phyloP scores from a whole-genome alignment of 2,888 invertebrate genomes.

The Lingula anatina region DNA sequence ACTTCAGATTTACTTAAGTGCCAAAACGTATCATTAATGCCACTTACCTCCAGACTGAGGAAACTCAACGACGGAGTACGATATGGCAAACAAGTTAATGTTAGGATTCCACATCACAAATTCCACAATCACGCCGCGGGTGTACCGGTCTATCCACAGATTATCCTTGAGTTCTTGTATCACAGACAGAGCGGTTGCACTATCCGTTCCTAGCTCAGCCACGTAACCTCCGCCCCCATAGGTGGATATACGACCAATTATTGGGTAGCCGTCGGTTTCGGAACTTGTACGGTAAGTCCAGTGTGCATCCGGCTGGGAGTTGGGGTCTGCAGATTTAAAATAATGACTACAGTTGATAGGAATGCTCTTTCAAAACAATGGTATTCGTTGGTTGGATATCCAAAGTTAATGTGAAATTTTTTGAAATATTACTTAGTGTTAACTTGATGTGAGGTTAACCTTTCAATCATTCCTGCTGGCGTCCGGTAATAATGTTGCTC shows the following conservation, averaged over 20 bases:
- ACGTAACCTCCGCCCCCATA: slow-evolving; percentile 45
- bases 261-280: not conserved
- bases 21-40: too few relatives aligned
- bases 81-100: slow-evolving; percentile 45
- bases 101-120: slow-evolving; percentile 56
- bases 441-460: too few relatives aligned
- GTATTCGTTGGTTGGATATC: not conserved
- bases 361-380: not conserved
- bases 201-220: slow-evolving; percentile 36
- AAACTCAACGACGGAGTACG: slow-evolving; percentile 42
- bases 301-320: not conserved
- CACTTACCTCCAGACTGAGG: slow-evolving; percentile 37
- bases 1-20: too few relatives aligned
- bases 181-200: slow-evolving; percentile 31
- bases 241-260: not conserved
- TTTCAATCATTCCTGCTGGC: too few relatives aligned
- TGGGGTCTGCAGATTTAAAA: not conserved
- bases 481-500: not conserved
- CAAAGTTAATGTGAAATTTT: too few relatives aligned
- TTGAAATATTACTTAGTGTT: too few relatives aligned
- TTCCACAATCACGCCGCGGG: slow-evolving; percentile 55
- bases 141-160: slow-evolving; percentile 54
- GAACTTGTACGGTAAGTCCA: not conserved
- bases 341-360: not conserved
- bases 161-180: slow-evolving; percentile 41